Base-by-base conservation (phyloP, 2,888 invertebrate genomes). In the Clivina fossor region DNA sequence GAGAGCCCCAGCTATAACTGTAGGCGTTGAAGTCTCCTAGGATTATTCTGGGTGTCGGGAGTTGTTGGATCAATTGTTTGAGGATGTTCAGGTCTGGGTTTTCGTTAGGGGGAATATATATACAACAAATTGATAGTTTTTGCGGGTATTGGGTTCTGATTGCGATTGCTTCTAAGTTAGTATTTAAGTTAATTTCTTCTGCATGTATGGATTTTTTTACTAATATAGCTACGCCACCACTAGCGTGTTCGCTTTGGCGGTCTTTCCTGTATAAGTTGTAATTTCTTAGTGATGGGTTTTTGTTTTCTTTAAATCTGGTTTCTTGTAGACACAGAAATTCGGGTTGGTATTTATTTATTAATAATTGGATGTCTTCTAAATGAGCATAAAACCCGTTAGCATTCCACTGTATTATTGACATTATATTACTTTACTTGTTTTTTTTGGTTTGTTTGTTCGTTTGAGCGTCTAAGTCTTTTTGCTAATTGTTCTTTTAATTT, bases 1-100 rank as follows among this genome's bases (percentile, higher is more conserved):
- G 16, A 2, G 60, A 63, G 7, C 63, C 60, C 61, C 62, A 66
- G 2, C 60, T 2, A 0, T 26, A 3, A 20, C 50, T 58, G 24
- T 65, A 60, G 15, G 58, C 60, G 28, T 65, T 64, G 20, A 65
- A 64, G 32, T 66, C 64, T 1, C 64, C 65, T 1, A 63, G 18
- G 1, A 64, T 41, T 3, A 66, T 48, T n/a, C 57, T 53, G 1
- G 64, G 65, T 46, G 55, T 57, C 2, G 64, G 65, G 1, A 66
- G 49, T 58, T 65, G 60, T 3, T 57, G 24, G 1, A 61, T 56
- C 5, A 62, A 19, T 19, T 59, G 9, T 3, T 26, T 15, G n/a
- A 65, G 13, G 50, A 44, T 26, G 2, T 8, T 24, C 7, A 16
- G 20, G 18, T 7, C 16, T 3, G 58, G 11, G 13, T 49, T 33